Conservation (phyloP, 1,140 invertebrate species). For the Littorina saxatilis region DNA sequence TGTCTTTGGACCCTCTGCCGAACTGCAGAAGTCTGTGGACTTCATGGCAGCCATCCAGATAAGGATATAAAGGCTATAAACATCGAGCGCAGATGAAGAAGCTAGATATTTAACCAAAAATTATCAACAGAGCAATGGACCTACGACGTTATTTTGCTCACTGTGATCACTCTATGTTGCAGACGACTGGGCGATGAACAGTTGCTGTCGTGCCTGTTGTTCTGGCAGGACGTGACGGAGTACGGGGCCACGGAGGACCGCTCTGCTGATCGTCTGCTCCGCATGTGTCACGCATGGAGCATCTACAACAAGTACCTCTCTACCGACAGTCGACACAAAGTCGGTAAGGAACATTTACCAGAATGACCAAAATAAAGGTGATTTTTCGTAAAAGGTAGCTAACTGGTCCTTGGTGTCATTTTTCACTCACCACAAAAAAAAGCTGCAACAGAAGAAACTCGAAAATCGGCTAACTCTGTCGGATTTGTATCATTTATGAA, state of each 20-base stretch:
- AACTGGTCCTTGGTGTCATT: neutral
- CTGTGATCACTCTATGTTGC: constrained; percentile 26
- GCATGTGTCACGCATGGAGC: constrained; percentile 72
- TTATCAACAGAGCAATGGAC: too few relatives aligned
- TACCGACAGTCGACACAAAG: constrained; percentile 56
- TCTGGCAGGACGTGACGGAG: constrained; percentile 74
- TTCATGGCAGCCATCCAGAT: too few relatives aligned
- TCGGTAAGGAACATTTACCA: constrained; percentile 62
- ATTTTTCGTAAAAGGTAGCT: neutral
- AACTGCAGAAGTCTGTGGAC: too few relatives aligned
- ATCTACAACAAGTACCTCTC: constrained; percentile 73
- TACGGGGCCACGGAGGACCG: constrained; percentile 69
- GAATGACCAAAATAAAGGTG: neutral
- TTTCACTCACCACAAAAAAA: neutral
- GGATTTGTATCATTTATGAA: too few relatives aligned
- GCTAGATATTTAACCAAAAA: too few relatives aligned
- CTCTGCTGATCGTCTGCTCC: constrained; percentile 70
- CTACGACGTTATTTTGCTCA: too few relatives aligned
- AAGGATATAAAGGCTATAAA: too few relatives aligned
- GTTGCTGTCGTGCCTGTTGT: constrained; percentile 65
- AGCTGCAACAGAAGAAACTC: neutral
- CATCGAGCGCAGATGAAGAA: too few relatives aligned
- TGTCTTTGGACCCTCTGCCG: too few relatives aligned
- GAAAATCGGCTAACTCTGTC: too few relatives aligned
- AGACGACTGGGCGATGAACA: constrained; percentile 53